phyloP scores from a whole-genome alignment of 1,140 invertebrate genomes.

The Megalopta genalis region DNA sequence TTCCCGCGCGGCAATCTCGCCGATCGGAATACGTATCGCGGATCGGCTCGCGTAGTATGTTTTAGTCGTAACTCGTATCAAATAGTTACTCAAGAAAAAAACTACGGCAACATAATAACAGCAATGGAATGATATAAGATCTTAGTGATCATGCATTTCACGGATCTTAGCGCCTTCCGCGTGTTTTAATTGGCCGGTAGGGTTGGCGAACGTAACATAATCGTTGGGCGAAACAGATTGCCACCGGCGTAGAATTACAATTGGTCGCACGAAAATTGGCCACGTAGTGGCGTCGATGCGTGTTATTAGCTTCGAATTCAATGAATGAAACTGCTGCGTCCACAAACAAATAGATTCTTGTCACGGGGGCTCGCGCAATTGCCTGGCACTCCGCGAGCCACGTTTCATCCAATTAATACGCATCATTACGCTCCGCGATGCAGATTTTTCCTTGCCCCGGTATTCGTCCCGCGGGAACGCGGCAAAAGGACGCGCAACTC shows the following conservation, averaged over 20 bases:
- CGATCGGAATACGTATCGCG: conserved; percentile 9
- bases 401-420: conserved; percentile 37
- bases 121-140: neutral
- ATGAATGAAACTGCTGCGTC: conserved; percentile 54
- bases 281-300: conserved; percentile 31
- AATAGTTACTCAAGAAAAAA: neutral
- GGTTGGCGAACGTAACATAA: neutral
- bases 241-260: conserved; percentile 12
- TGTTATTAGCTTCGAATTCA: conserved; percentile 57
- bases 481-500: no score
- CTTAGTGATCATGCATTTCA: neutral
- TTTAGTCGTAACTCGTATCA: neutral
- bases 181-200: conserved; percentile 13
- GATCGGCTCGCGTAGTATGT: neutral
- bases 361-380: conserved; percentile 44
- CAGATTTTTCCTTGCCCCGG: neutral
- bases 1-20: conserved; percentile 23
- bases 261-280: conserved; percentile 46
- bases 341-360: conserved; percentile 47
- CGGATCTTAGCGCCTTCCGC: conserved; percentile 3
- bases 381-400: neutral
- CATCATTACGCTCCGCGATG: conserved; percentile 19
- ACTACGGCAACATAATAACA: neutral
- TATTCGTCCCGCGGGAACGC: no score
- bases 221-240: neutral